phyloP scores from a whole-genome alignment of 1,140 invertebrate species.

The Ceratina australensis region DNA sequence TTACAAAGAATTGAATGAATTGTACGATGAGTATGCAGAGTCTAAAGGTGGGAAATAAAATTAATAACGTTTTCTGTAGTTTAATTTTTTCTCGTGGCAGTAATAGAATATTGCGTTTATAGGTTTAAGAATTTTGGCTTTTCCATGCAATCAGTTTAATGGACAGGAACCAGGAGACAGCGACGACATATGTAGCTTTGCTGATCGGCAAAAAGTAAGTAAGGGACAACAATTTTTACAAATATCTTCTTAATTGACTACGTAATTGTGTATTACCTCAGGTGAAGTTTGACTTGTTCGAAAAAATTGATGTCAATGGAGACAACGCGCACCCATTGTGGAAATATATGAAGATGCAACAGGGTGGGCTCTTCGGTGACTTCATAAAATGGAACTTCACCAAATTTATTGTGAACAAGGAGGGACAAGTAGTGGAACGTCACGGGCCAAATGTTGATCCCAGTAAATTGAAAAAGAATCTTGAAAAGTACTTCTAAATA shows the following conservation, averaged over 20 bases:
- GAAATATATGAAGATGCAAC: constrained; percentile 92
- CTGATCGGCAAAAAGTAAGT: constrained; percentile 83
- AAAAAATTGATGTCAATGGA: constrained; percentile 94
- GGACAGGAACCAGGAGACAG: constrained; percentile 87
- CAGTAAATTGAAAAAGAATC: constrained; percentile 82
- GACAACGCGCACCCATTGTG: constrained; percentile 91
- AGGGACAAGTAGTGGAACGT: constrained; percentile 93
- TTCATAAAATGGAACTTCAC: constrained; percentile 99
- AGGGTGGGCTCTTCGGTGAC: constrained; percentile 87
- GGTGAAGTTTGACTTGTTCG: constrained; percentile 81
- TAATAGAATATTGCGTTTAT: constrained; percentile 16
- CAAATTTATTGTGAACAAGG: constrained; percentile 95
- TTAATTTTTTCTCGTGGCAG: not conserved
- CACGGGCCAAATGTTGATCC: constrained; percentile 91
- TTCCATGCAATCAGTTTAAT: constrained; percentile 97
- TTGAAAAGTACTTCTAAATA: constrained; percentile 85
- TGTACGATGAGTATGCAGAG: constrained; percentile 88
- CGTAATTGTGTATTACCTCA: constrained; percentile 45
- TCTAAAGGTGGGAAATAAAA: constrained; percentile 75
- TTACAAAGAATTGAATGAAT: constrained; percentile 88
- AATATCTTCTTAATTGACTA: not conserved
- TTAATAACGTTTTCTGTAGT: not conserved
- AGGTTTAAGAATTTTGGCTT: constrained; percentile 90
- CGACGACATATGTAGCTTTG: constrained; percentile 89
- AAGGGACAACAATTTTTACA: not conserved